Percentiles rank a stretch among this genome's conserved stretches.
Conservation (phyloP, 1,140 invertebrate genomes). For the Aphis craccivora region DNA sequence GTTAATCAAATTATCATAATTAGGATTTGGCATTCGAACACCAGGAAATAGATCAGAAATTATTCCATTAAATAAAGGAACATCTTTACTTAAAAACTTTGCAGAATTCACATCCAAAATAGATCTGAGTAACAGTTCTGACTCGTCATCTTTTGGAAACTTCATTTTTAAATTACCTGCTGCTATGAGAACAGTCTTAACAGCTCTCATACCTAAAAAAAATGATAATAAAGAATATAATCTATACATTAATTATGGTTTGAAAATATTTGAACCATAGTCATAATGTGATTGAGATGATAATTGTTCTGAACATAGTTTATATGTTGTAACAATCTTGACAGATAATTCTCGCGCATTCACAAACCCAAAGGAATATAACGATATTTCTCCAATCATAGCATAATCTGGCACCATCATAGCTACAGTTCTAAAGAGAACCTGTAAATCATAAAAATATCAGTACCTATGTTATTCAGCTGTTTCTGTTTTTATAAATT, state of each 20-base stretch:
- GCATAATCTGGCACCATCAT: conserved; percentile 97
- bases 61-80: conserved; percentile 91
- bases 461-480: conserved; percentile 69
- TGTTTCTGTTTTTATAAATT: background rate
- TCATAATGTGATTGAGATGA: conserved; percentile 89
- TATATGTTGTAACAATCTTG: conserved; percentile 89
- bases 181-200: conserved; percentile 83
- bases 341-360: conserved; percentile 80
- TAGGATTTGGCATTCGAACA: conserved; percentile 74
- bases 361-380: conserved; percentile 89
- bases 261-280: conserved; percentile 49
- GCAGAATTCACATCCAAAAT: conserved; percentile 93
- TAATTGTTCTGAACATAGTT: conserved; percentile 87
- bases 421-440: conserved; percentile 88
- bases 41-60: conserved; percentile 91
- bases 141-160: conserved; percentile 82
- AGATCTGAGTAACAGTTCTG: conserved; percentile 79
- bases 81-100: conserved; percentile 88
- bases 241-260: background rate
- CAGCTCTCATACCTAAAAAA: conserved; percentile 72
- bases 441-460: conserved; percentile 79
- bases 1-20: conserved; percentile 73
- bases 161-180: conserved; percentile 87
- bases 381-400: conserved; percentile 88
- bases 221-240: background rate